Conservation (phyloP, 2,113 vertebrate species). For the Hydropotes inermis region DNA sequence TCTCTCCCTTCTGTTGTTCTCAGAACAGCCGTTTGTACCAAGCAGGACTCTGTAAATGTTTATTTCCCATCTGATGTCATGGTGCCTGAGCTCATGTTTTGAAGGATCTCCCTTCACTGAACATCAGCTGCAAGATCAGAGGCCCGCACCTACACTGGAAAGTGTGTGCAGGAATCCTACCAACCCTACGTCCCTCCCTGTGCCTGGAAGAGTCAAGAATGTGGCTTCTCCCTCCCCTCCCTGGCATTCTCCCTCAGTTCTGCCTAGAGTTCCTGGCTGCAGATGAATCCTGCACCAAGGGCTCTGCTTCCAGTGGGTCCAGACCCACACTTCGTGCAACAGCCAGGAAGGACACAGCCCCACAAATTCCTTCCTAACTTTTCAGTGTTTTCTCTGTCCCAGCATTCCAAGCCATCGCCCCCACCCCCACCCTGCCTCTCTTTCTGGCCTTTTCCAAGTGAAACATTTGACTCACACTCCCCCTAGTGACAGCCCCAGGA, state of each 20-base stretch:
- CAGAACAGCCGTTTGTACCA: background rate
- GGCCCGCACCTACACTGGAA: background rate
- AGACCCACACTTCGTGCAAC: background rate
- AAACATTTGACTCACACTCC: conserved; percentile 61
- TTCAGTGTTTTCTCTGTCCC: background rate
- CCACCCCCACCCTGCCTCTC: background rate
- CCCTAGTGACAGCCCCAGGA: conserved; percentile 54
- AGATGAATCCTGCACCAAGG: background rate
- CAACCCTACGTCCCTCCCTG: background rate
- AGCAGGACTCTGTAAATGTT: background rate
- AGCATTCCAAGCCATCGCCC: background rate
- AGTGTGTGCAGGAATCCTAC: background rate
- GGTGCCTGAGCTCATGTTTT: background rate
- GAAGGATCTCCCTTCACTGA: background rate
- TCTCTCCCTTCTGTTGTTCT: background rate
- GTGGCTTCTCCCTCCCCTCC: background rate
- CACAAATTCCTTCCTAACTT: background rate
- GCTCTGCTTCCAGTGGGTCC: background rate
- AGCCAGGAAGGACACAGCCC: background rate
- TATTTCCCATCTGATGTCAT: background rate
- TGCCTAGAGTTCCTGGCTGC: background rate
- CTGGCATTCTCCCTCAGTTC: background rate
- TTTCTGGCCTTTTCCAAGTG: conserved; percentile 1
- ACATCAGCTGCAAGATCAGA: background rate
- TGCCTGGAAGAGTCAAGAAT: background rate